Conservation (phyloP, 2,113 vertebrate genomes). For the Castor canadensis region DNA sequence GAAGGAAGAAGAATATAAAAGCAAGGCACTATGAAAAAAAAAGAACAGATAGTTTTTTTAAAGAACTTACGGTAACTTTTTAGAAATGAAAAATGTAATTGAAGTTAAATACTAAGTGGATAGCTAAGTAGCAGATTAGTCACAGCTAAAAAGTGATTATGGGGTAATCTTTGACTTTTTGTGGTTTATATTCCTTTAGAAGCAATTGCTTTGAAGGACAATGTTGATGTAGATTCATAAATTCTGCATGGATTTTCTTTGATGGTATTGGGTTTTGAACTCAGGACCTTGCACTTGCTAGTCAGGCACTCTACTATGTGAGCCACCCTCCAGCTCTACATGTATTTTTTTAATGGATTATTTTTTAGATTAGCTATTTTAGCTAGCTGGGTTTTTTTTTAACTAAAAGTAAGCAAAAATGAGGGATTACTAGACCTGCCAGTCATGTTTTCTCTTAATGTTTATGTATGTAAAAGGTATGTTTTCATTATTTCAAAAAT, state of each 20-base stretch:
- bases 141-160: too few species aligned
- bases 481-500: constrained; percentile 32
- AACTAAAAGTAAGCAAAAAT: background rate
- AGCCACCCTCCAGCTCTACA: too few species aligned
- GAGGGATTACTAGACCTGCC: background rate
- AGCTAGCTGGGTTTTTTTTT: background rate
- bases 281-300: too few species aligned
- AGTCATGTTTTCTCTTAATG: background rate
- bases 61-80: background rate
- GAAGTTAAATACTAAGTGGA: background rate
- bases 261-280: too few species aligned
- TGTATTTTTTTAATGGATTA: background rate
- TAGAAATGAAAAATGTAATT: background rate
- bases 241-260: constrained; percentile 22
- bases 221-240: background rate
- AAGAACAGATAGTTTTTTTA: background rate
- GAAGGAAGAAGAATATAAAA: background rate
- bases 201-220: background rate
- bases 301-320: too few species aligned
- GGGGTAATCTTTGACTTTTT: constrained; percentile 7
- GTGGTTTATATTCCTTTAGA: background rate
- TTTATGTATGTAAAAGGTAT: background rate
- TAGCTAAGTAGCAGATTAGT: too few species aligned
- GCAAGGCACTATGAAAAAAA: background rate
- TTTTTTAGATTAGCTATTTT: constrained; percentile 39